A percentile compares a stretch with the other conserved stretches of the same genome.
Evolutionary conservation across 1,140 invertebrate genomes (phyloP).

Genomic region (Latrodectus geometricus): DNA sequence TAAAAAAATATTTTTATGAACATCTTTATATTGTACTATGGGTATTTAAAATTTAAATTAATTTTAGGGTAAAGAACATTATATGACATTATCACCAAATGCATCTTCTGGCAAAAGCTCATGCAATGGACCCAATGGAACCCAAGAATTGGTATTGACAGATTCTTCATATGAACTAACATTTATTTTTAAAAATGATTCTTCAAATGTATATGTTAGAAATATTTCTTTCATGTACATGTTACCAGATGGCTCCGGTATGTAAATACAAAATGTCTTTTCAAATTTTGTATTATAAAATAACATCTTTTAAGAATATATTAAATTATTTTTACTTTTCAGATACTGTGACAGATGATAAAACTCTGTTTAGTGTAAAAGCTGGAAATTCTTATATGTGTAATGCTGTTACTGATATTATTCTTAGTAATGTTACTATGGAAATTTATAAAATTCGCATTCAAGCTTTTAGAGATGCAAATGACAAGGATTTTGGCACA

Average conservation of each 20-base stretch:
- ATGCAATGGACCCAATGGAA: conserved; percentile 5
- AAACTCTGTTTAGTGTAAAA: conserved; percentile 1
- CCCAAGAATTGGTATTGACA: conserved; percentile 7
- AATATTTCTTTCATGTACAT: conserved; percentile 5
- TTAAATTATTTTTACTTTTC: neutral
- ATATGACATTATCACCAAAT: conserved; percentile 25
- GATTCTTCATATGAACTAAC: conserved; percentile 9
- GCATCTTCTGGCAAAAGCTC: conserved; percentile 2
- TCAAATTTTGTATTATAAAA: neutral
- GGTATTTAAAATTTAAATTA: neutral
- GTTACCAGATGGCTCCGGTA: neutral
- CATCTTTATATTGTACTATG: neutral
- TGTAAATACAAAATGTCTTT: neutral
- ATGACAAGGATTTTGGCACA: conserved; percentile 5
- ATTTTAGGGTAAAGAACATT: conserved; percentile 30
- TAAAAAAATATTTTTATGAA: neutral
- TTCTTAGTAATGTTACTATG: conserved; percentile 30
- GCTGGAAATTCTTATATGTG: conserved; percentile 39
- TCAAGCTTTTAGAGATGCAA: conserved; percentile 23
- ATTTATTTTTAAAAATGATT: conserved; percentile 20
- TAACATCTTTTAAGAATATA: neutral
- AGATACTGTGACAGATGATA: conserved; percentile 12
- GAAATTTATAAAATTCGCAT: conserved; percentile 22
- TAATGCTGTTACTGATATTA: neutral
- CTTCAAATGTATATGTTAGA: neutral